Evolutionary conservation across 2,888 invertebrate species (phyloP), one percentile per base, ranked within the genome.

Genomic region (Allolobophora icterica): DNA sequence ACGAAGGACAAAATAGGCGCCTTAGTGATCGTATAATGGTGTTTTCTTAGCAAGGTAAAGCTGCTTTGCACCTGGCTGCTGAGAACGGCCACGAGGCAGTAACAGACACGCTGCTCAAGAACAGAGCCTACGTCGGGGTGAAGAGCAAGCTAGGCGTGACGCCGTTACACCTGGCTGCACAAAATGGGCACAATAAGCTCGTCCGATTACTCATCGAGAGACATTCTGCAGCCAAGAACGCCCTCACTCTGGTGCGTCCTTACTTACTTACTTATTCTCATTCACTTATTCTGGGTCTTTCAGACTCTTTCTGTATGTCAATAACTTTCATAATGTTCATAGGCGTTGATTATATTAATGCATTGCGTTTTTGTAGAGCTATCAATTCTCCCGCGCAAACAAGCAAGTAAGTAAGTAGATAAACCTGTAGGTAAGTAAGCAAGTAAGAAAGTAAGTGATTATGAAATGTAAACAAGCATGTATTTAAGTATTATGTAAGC

Each of bases 71-170:
- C 95, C 96, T 99, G 93, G 98, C 99, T 0, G 96, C 96, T 0
- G 98, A 99, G 95, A 97, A 97, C 94, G 99, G 99, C 6, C 99
- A 98, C 93, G 96, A 95, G 89, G 95, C 95, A 83, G 95, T 96
- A 5, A 96, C 98, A 97, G 96, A 96, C 92, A 94, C 96, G 0
- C 96, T 99, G 90, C 96, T 99, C 84, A 97, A 98, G 90, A 97
- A 98, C 96, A 99, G 99, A 96, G 99, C 99, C 0, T 99, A 99
- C 95, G 99, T 99, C 93, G 99, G 99, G 96, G 99, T 99, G 33
- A 99, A 99, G 96, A 99, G 99, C 0, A 97, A 99, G 94, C 98
- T 98, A 92, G 99, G 99, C 98, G 96, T 99, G 94, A 99, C 99
- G 15, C 99, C 99, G 0, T 96, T 99, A 33, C 99, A 99, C 96